A percentile compares a stretch with the other conserved stretches of the same genome.
Evolutionary conservation across 1,140 invertebrate species (phyloP).

Genomic region (Drosophila ficusphila): DNA sequence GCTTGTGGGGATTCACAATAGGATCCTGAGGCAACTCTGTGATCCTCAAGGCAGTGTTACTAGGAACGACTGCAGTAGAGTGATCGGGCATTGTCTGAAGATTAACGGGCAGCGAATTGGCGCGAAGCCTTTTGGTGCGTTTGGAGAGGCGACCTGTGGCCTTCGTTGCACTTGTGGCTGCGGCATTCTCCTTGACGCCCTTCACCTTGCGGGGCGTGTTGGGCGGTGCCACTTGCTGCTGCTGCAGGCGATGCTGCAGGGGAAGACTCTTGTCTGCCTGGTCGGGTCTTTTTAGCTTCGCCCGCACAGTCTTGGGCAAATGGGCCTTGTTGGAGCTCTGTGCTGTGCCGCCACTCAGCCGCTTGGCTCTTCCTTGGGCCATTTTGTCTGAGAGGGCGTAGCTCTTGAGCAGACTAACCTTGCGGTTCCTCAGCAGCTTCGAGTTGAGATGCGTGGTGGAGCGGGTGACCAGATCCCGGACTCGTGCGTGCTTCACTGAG

Average conservation of each 20-base stretch:
- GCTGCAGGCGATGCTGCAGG: slow-evolving; percentile 35
- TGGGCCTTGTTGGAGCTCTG: slow-evolving; percentile 2
- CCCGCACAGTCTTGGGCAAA: not conserved
- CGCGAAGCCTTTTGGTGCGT: slow-evolving; percentile 4
- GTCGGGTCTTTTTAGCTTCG: not conserved
- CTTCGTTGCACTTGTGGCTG: not conserved
- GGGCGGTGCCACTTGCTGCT: slow-evolving; percentile 22
- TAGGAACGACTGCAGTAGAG: not conserved
- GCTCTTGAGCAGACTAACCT: slow-evolving; percentile 62
- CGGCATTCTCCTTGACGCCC: not conserved
- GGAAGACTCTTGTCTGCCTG: slow-evolving; percentile 5
- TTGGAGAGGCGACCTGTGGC: not conserved
- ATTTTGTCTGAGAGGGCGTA: slow-evolving; percentile 52
- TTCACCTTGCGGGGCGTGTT: slow-evolving; percentile 2
- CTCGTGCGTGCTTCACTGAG: not conserved
- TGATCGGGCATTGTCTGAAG: not conserved
- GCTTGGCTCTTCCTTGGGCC: slow-evolving; percentile 27
- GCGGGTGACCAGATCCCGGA: slow-evolving; percentile 60
- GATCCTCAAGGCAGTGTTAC: not conserved
- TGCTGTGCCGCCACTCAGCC: slow-evolving; percentile 37
- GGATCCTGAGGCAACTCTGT: not conserved
- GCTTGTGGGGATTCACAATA: not conserved
- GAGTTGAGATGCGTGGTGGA: slow-evolving; percentile 67
- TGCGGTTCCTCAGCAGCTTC: slow-evolving; percentile 66
- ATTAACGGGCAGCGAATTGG: slow-evolving; percentile 12